phyloP scores from a whole-genome alignment of 2,888 invertebrate species.

The Petrophora chlorosata region DNA sequence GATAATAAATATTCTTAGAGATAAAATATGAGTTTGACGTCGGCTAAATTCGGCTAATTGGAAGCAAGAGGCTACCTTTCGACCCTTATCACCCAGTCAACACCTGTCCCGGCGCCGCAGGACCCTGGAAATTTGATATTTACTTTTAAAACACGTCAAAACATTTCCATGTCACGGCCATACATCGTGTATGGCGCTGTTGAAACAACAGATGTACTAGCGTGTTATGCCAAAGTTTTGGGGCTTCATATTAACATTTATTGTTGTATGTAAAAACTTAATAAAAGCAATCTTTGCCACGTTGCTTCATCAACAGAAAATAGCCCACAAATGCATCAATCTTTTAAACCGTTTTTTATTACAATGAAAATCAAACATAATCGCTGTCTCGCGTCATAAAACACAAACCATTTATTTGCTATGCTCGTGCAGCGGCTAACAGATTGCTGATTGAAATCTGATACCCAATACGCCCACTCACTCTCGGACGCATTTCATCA shows the following conservation, averaged over 20 bases:
- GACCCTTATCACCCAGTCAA: slow-evolving; percentile 63
- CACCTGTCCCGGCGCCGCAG: slow-evolving; percentile 51
- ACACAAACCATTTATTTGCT: slow-evolving; percentile 29
- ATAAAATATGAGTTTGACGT: slow-evolving; percentile 31
- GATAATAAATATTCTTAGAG: slow-evolving; percentile 27
- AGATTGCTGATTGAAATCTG: slow-evolving; percentile 64
- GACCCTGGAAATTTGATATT: slow-evolving; percentile 48
- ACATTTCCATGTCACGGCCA: slow-evolving; percentile 47
- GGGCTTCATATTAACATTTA: no score
- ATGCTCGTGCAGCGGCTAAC: slow-evolving; percentile 37
- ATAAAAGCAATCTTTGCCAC: no score
- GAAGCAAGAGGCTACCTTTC: slow-evolving; percentile 45
- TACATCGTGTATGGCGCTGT: slow-evolving; percentile 14
- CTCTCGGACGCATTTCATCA: slow-evolving; percentile 50
- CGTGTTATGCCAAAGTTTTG: not conserved
- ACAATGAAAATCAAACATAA: slow-evolving; percentile 19
- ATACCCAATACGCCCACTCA: slow-evolving; percentile 68
- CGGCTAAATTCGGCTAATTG: slow-evolving; percentile 49
- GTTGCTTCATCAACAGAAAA: slow-evolving; percentile 7
- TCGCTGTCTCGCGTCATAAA: slow-evolving; percentile 27
- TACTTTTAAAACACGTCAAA: slow-evolving; percentile 55
- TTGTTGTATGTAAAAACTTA: no score
- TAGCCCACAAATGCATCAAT: slow-evolving; percentile 6
- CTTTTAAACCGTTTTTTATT: slow-evolving; percentile 8
- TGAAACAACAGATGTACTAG: slow-evolving; percentile 12